phyloP scores from a whole-genome alignment of 2,888 invertebrate species.

The Pyralis farinalis region DNA sequence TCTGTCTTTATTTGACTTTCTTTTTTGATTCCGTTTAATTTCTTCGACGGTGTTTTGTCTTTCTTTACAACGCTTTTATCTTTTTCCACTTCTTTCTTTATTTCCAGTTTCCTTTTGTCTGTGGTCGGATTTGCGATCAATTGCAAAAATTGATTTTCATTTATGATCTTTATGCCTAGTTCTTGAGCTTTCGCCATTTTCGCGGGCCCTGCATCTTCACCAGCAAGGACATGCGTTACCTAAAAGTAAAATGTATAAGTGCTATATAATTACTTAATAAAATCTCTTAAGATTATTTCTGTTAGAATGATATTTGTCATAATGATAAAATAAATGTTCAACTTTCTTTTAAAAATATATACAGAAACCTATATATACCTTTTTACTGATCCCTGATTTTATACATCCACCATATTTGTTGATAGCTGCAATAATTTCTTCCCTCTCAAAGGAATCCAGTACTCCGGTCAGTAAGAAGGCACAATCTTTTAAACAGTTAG shows the following conservation, averaged over 20 bases:
- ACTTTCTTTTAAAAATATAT: no score
- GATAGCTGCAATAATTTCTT: conserved; percentile 88
- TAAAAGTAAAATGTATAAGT: conserved; percentile 30
- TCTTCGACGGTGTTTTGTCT: conserved; percentile 17
- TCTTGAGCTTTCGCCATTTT: conserved; percentile 89
- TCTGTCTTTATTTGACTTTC: no score
- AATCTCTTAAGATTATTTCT: no score
- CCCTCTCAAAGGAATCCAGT: conserved; percentile 92
- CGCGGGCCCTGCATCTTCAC: conserved; percentile 92
- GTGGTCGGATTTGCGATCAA: conserved; percentile 83
- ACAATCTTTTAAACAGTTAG: conserved; percentile 85
- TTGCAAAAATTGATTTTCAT: conserved; percentile 91
- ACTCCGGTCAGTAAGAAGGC: conserved; percentile 92
- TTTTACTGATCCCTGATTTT: conserved; percentile 87
- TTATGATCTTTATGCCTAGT: conserved; percentile 86
- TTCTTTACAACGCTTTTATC: conserved; percentile 18
- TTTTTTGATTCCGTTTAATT: conserved; percentile 15
- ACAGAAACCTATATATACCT: no score
- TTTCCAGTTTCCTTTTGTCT: conserved; percentile 23
- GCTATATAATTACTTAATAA: no score
- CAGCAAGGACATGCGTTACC: conserved; percentile 90
- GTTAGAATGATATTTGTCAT: no score
- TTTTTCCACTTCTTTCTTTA: conserved; percentile 26
- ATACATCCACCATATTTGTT: conserved; percentile 90
- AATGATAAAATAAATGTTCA: no score